Conservation (phyloP, 1,140 invertebrate species). For the Drosophila grimshawi region DNA sequence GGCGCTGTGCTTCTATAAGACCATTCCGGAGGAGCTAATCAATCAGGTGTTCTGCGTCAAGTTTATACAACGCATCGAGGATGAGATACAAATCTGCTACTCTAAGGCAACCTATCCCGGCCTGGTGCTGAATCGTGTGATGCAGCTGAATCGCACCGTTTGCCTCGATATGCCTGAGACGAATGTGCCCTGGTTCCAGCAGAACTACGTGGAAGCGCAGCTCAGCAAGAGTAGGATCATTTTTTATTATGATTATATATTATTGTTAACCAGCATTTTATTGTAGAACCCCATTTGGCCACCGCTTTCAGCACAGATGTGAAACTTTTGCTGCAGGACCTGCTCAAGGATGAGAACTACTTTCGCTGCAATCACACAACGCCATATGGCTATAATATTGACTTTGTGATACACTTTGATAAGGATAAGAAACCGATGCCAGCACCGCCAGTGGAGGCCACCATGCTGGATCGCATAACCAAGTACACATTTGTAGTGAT, state of each 20-base stretch:
- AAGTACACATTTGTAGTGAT: conserved; percentile 47
- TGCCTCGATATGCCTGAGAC: conserved; percentile 87
- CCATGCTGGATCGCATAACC: conserved; percentile 76
- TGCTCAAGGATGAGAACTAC: conserved; percentile 68
- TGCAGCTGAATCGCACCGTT: conserved; percentile 87
- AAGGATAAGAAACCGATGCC: conserved; percentile 58
- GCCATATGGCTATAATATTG: conserved; percentile 83
- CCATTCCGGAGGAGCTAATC: conserved; percentile 84
- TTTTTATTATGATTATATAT: background rate
- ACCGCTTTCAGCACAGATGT: conserved; percentile 61
- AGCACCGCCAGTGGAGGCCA: conserved; percentile 60
- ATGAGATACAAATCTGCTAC: conserved; percentile 85
- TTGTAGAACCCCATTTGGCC: conserved; percentile 43
- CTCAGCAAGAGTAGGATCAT: conserved; percentile 65
- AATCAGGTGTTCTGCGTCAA: conserved; percentile 86
- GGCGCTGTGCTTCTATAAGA: conserved; percentile 85
- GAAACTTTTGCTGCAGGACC: conserved; percentile 44
- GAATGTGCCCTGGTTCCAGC: conserved; percentile 88
- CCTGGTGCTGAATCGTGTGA: conserved; percentile 85
- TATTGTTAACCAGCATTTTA: conserved; percentile 14
- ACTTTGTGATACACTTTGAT: conserved; percentile 83
- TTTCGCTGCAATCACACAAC: conserved; percentile 81
- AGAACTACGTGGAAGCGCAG: conserved; percentile 86
- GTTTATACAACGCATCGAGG: conserved; percentile 86
- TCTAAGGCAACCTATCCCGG: conserved; percentile 86